phyloP scores from a whole-genome alignment of 2,113 vertebrate species.

The Aleadryas rufinucha region DNA sequence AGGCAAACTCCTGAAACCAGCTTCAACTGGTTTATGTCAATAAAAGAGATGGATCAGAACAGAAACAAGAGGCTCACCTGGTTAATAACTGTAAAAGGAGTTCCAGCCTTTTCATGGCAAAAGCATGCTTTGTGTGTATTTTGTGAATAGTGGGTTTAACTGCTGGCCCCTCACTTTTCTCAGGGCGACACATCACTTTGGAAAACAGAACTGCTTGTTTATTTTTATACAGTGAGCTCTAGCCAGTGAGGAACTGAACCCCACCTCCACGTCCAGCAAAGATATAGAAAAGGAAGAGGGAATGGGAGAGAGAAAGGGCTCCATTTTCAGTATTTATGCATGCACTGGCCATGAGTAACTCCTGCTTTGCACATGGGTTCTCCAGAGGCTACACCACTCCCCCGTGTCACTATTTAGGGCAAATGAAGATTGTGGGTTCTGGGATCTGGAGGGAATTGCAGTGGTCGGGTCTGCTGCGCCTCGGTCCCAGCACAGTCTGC shows the following conservation, averaged over 20 bases:
- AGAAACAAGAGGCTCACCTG: background rate
- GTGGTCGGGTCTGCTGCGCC: accelerated
- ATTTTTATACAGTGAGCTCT: background rate
- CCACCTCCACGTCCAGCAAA: background rate
- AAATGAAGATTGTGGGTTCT: background rate
- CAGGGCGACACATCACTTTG: background rate
- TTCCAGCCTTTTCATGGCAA: background rate
- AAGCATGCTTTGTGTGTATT: background rate
- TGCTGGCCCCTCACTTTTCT: background rate
- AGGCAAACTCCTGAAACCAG: background rate
- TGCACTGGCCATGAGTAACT: background rate
- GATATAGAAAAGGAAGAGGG: background rate
- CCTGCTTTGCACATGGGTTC: background rate
- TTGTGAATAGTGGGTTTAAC: background rate
- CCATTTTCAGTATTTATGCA: accelerated
- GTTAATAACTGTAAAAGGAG: background rate
- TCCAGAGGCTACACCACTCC: background rate
- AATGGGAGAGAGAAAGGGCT: background rate
- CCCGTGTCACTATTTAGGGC: background rate
- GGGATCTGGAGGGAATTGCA: background rate
- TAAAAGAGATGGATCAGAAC: background rate
- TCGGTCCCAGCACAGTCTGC: background rate
- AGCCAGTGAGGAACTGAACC: background rate
- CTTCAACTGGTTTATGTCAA: background rate
- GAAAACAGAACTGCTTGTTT: background rate